Base-by-base conservation (phyloP, 2,113 vertebrate species). In the Sorex araneus region DNA sequence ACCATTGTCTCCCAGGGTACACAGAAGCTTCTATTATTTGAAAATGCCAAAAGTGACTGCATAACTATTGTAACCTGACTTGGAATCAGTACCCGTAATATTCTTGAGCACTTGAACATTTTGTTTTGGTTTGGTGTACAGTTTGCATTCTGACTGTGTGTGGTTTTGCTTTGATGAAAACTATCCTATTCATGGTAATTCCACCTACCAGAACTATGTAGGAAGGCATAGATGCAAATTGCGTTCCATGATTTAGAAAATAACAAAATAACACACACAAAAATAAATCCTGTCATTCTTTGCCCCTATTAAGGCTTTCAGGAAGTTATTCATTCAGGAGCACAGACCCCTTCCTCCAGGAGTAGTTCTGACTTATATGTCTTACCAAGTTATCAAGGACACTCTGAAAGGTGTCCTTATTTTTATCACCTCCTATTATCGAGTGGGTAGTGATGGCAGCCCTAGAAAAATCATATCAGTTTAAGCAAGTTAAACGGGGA, bases 81-180 rank as follows among this genome's bases (percentile, higher is more conserved):
- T 57, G 34, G 27, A 32, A 87, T 70, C 57, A 80, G 75, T 92
- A 75, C 23, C 30, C 64, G 40, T 60, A 66, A 84, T n/a, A 70
- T 50, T 87, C 79, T 67, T 71, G 27, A 84, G 50, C 60, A 67
- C 66, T 67, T 84, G 66, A 67, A 84, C 10, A 64, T 45, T 82
- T 13, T 23, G 43, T 70, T 76, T 75, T 84, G 30, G 18, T 66
- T 75, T 89, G 27, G 34, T 21, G 36, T 30, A 47, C 75, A 60
- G 3, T 50, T 83, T 25, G 28, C 50, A 45, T 10, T 2, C 84
- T 70, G 80, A 28, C 25, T 28, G 6, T 12, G 3, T 57, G 66
- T 77, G n/a, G 8, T 87, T 69, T 66, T 21, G 32, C 84, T 71
- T 66, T 11, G 2, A 57, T 13, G 34, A 82, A 30, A 21, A 21